Base-by-base conservation (phyloP, 2,888 invertebrate species). In the Conchocele bisecta region DNA sequence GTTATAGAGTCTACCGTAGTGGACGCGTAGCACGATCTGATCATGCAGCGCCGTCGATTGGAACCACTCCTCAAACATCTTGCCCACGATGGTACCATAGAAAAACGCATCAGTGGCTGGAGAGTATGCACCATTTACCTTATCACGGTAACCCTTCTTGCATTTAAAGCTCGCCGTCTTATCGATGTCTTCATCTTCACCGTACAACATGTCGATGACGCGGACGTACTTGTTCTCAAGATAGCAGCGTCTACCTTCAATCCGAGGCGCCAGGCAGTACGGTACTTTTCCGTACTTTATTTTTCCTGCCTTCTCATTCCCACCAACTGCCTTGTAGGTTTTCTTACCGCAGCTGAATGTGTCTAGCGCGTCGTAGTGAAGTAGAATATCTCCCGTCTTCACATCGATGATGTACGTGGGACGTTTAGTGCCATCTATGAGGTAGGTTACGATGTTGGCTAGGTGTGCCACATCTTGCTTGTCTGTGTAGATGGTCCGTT, bases 51-150 rank as follows among this genome's bases (percentile, higher is more conserved):
- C 48, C 7, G 53, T 44, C 13, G 59, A 66, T 28, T 68, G 44
- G 59, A 78, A 80, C 82, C 83, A 82, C 24, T 84, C 78, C 20
- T 74, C 64, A 61, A 74, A 86, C 83, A 86, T 82, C 20, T 74
- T 67, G 6, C 74, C 78, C 22, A 81, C 70, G 0, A 75, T 37
- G 9, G 75, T 79, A 6, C 80, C 84, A 42, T 73, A 71, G 46
- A 73, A 82, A 42, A 82, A 77, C 11, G 82, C 83, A 50, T 83
- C 83, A 9, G 74, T 44, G 22, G 76, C 75, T 0, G 81, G 80
- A 0, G 82, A 82, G 48, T 72, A 84, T 0, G 74, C 83, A 0
- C 81, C 83, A 33, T 84, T 84, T 0, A 82, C 60, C 1, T 64
- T 53, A 26, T 84, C 83, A 11, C 63, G 37, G 22, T 73, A 66